These are phyloP conservation scores for Cetonia aurata DNA, from an alignment of 2,888 invertebrate genomes.

Conservation along the genomic window DNA sequence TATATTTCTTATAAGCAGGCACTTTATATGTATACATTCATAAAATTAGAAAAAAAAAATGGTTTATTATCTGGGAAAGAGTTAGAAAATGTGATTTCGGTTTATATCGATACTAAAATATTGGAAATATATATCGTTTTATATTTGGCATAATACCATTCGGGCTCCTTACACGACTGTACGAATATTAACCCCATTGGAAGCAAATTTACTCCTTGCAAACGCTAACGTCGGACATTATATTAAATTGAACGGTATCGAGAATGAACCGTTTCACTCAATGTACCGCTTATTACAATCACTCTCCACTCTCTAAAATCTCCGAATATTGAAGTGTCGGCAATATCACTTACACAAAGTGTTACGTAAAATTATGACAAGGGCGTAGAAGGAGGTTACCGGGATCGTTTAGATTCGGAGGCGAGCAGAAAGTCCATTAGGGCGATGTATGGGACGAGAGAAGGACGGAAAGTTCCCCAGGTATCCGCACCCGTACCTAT, in stretches of 20 bases:
- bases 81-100: too few relatives aligned
- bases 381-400: conserved; percentile 32
- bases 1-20: too few relatives aligned
- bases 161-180: conserved; percentile 3
- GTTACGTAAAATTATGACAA: conserved; percentile 37
- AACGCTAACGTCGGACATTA: conserved; percentile 27
- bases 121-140: background rate
- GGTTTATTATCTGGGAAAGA: too few relatives aligned
- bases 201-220: conserved; percentile 15
- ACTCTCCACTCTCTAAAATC: conserved; percentile 38
- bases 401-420: conserved; percentile 32
- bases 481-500: conserved; percentile 45
- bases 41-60: too few relatives aligned
- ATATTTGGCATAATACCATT: conserved; percentile 8
- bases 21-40: too few relatives aligned
- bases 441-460: conserved; percentile 24
- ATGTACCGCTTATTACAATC: conserved; percentile 39
- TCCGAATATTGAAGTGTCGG: conserved; percentile 41
- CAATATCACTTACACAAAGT: conserved; percentile 40
- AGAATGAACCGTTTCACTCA: conserved; percentile 39
- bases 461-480: conserved; percentile 24
- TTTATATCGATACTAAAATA: too few relatives aligned
- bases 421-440: conserved; percentile 37
- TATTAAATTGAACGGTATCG: conserved; percentile 29
- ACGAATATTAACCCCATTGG: conserved; percentile 16